A percentile compares a stretch with the other conserved stretches of the same genome.
These are phyloP conservation scores for Malthinus seriepunctatus DNA, from an alignment of 2,888 invertebrate species.

Conservation along the genomic window DNA sequence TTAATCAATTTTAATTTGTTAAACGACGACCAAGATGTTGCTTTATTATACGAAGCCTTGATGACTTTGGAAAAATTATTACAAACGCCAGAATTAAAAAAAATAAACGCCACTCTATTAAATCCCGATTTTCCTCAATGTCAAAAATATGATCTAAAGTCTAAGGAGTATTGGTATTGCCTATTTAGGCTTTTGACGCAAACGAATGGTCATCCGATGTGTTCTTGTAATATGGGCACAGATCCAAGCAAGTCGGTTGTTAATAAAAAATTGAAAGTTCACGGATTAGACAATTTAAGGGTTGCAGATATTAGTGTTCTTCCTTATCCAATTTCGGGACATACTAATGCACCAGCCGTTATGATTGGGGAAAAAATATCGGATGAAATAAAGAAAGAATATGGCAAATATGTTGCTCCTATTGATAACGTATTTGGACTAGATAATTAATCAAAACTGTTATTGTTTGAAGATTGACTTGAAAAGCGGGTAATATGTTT, in stretches of 20 bases:
- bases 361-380: slow-evolving; percentile 71
- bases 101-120: too few species aligned
- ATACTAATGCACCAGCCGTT: slow-evolving; percentile 69
- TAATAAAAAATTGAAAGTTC: slow-evolving; percentile 54
- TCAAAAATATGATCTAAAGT: too few species aligned
- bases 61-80: too few species aligned
- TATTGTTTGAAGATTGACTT: too few species aligned
- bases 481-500: too few species aligned
- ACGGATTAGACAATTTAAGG: slow-evolving; percentile 66
- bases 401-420: neutral
- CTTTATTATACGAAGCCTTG: too few species aligned
- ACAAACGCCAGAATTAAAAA: too few species aligned
- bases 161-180: slow-evolving; percentile 36
- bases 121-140: too few species aligned
- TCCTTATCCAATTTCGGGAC: slow-evolving; percentile 67
- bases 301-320: slow-evolving; percentile 73
- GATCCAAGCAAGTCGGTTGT: slow-evolving; percentile 25
- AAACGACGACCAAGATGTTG: too few species aligned
- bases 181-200: slow-evolving; percentile 25
- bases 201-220: slow-evolving; percentile 28
- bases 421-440: neutral
- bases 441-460: too few species aligned
- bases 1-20: too few species aligned
- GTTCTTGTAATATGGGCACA: slow-evolving; percentile 34
- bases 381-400: slow-evolving; percentile 44